Conservation (phyloP, 2,113 vertebrate genomes). For the Sylvietta virens region DNA sequence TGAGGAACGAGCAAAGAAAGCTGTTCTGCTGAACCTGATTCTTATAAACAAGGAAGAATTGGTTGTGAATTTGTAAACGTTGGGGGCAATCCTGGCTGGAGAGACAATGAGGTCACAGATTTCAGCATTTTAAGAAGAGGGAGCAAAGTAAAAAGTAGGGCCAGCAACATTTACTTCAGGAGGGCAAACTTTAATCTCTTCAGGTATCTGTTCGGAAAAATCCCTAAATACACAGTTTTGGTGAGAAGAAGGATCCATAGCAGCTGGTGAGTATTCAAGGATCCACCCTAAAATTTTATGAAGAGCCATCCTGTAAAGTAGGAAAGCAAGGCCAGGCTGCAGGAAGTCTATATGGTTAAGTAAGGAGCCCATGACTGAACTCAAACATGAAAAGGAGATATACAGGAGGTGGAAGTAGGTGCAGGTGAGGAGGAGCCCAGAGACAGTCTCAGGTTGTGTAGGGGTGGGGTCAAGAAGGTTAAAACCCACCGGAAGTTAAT, state of each 20-base stretch:
- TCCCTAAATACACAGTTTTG: not conserved
- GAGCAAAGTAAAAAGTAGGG: not conserved
- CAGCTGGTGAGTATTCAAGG: not conserved
- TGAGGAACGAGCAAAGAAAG: not conserved
- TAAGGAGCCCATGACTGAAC: not conserved
- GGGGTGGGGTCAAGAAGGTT: not conserved
- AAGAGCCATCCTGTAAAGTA: not conserved
- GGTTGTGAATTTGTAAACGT: not conserved
- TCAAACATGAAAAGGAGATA: not conserved
- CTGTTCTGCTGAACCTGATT: not conserved
- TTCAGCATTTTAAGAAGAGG: not conserved
- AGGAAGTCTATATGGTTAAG: not conserved
- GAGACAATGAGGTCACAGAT: too few relatives aligned
- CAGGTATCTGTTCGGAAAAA: not conserved
- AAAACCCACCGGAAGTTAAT: not conserved
- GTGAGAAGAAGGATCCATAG: not conserved
- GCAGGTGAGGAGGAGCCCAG: not conserved
- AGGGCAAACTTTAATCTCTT: not conserved
- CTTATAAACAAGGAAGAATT: not conserved
- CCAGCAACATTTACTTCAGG: not conserved
- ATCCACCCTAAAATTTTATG: not conserved
- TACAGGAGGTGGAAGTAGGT: not conserved
- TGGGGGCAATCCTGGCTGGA: not conserved
- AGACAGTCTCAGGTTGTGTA: not conserved
- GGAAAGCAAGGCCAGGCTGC: not conserved